Conservation (phyloP, 1,140 invertebrate genomes). For the Drosophila littoralis region DNA sequence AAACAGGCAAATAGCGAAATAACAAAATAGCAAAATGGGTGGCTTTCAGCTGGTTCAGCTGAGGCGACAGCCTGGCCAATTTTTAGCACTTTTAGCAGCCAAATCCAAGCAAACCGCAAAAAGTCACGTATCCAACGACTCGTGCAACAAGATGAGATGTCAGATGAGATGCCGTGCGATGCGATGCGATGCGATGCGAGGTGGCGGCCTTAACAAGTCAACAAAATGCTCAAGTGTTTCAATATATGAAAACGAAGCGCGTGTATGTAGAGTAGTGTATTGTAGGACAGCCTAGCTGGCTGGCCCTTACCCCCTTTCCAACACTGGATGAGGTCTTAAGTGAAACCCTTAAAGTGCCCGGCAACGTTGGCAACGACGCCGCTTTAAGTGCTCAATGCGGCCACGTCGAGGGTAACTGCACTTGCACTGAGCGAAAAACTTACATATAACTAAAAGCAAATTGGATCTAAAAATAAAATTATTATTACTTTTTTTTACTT, state of each 20-base stretch:
- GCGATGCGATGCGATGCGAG: constrained; percentile 26
- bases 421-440: constrained; percentile 24
- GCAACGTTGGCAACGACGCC: constrained; percentile 42
- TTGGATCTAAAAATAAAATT: background rate
- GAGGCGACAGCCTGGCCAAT: constrained; percentile 51
- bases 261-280: constrained; percentile 20
- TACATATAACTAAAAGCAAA: background rate
- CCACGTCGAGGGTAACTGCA: constrained; percentile 22
- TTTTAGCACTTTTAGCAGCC: constrained; percentile 74
- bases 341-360: constrained; percentile 75
- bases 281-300: constrained; percentile 1
- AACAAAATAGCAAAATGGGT: constrained; percentile 63
- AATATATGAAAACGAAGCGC: constrained; percentile 65
- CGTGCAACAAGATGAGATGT: constrained; percentile 52
- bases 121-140: constrained; percentile 72
- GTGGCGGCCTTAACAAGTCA: constrained; percentile 59
- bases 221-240: constrained; percentile 70
- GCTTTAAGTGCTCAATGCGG: constrained; percentile 68
- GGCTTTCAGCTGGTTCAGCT: background rate
- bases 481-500: no score
- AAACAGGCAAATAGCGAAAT: constrained; percentile 36
- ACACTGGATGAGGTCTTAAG: constrained; percentile 56
- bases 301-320: background rate
- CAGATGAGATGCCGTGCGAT: constrained; percentile 39
- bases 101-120: constrained; percentile 80